These are phyloP conservation scores for Actinostola sp. DNA, from an alignment of 92 coral and sea anemone species.

Conservation along the genomic window DNA sequence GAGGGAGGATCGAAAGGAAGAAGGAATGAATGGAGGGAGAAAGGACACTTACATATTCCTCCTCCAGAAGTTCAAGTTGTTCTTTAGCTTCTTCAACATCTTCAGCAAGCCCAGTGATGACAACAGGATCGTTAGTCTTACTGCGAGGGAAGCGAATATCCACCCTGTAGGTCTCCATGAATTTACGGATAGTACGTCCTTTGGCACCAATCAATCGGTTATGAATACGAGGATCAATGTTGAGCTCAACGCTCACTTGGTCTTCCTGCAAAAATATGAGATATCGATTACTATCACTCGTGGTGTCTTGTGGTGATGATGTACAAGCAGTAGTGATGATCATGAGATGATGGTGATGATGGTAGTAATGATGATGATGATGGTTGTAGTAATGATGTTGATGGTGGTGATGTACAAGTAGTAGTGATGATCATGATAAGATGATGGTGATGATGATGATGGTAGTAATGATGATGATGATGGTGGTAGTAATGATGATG, in stretches of 20 bases:
- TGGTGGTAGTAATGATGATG: neutral
- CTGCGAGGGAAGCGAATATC: slow-evolving; percentile 97
- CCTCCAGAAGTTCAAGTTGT: slow-evolving; percentile 87
- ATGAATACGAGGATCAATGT: slow-evolving; percentile 95
- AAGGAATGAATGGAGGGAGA: neutral
- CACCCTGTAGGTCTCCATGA: slow-evolving; percentile 92
- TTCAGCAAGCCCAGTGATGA: slow-evolving; percentile 79
- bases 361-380: too few relatives aligned
- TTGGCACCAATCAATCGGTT: slow-evolving; percentile 93
- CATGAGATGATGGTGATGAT: too few relatives aligned
- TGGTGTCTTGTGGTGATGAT: too few relatives aligned
- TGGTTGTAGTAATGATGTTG: too few relatives aligned
- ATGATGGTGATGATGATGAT: neutral
- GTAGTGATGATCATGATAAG: neutral
- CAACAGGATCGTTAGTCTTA: slow-evolving; percentile 85
- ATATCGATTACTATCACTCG: too few relatives aligned
- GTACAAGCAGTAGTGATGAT: too few relatives aligned
- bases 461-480: neutral
- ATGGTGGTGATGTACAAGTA: too few relatives aligned
- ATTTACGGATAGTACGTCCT: slow-evolving; percentile 89
- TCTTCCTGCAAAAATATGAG: too few relatives aligned
- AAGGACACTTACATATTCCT: slow-evolving; percentile 86
- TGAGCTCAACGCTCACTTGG: slow-evolving; percentile 82
- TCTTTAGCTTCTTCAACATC: slow-evolving; percentile 98
- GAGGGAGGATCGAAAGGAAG: neutral